Evolutionary conservation across 1,140 invertebrate species (phyloP).

Genomic region (Pogonomyrmex barbatus): DNA sequence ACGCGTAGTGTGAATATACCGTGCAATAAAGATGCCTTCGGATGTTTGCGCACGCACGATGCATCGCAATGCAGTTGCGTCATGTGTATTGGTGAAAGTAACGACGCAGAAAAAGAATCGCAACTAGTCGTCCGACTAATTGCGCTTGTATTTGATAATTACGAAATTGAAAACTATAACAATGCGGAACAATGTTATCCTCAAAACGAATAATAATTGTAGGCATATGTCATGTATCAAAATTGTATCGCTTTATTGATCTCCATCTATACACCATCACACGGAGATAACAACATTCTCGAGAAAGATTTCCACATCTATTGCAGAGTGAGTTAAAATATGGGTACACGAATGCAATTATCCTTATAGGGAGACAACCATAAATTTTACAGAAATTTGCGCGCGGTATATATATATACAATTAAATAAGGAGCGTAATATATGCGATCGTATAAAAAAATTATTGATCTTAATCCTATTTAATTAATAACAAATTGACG

Average conservation of each 20-base stretch:
- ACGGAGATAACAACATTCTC: constrained; percentile 17
- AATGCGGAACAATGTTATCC: not conserved
- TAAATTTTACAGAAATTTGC: constrained; percentile 3
- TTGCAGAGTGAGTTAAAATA: not conserved
- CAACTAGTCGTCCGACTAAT: constrained; percentile 59
- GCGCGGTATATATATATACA: not conserved
- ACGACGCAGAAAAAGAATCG: constrained; percentile 52
- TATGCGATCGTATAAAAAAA: not conserved
- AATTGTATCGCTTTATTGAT: not conserved
- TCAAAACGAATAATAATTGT: not conserved
- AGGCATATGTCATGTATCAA: constrained; percentile 9
- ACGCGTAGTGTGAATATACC: constrained; percentile 72
- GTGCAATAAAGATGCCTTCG: constrained; percentile 72
- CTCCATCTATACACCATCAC: too few species aligned
- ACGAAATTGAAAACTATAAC: not conserved
- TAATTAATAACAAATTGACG: constrained; percentile 28
- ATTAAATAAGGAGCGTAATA: constrained; percentile 25
- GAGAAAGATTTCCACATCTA: constrained; percentile 40
- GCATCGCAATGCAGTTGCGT: constrained; percentile 12
- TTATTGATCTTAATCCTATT: constrained; percentile 19
- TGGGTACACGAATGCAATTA: not conserved
- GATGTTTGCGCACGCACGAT: not conserved
- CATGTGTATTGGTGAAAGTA: constrained; percentile 63
- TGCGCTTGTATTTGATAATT: constrained; percentile 18
- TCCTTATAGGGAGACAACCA: not conserved